A percentile compares a stretch with the other conserved stretches of the same genome.
Evolutionary conservation across 2,797 vertebrate species (phyloP).

Genomic region (Pangasius macronema): DNA sequence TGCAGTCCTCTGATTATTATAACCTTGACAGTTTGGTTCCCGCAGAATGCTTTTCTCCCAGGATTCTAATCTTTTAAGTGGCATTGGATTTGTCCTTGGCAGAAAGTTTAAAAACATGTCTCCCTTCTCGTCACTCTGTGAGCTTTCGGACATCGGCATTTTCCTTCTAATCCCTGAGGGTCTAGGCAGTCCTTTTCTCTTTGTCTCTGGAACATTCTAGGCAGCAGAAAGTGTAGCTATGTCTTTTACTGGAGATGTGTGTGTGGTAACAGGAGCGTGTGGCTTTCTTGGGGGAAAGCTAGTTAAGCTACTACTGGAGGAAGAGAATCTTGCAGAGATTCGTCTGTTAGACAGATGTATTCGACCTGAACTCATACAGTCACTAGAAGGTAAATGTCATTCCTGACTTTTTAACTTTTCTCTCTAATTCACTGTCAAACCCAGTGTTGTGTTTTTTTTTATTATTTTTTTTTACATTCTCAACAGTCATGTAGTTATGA

Average conservation of each 20-base stretch:
- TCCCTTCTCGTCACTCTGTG: conserved; percentile 35
- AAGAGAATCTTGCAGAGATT: conserved; percentile 81
- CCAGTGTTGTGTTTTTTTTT: neutral
- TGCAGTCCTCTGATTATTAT: conserved; percentile 3
- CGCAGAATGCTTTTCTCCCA: conserved; percentile 36
- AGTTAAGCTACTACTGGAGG: conserved; percentile 80
- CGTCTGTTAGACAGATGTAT: conserved; percentile 83
- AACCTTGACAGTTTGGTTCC: conserved; percentile 43
- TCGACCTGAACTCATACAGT: conserved; percentile 62
- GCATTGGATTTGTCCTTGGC: conserved; percentile 59
- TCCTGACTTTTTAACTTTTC: neutral
- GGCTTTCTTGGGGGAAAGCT: conserved; percentile 89
- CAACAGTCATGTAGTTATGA: neutral
- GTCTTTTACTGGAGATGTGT: conserved; percentile 79
- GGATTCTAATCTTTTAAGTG: neutral
- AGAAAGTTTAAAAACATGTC: conserved; percentile 49
- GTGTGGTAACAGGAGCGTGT: conserved; percentile 88
- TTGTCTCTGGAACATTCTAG: conserved; percentile 32
- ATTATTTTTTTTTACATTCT: neutral
- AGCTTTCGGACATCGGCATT: conserved; percentile 32
- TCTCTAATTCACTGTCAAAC: neutral
- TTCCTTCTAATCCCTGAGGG: neutral
- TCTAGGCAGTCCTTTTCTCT: neutral
- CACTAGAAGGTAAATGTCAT: conserved; percentile 70
- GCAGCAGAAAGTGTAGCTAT: conserved; percentile 53